Evolutionary conservation across 2,113 vertebrate species (phyloP).

Genomic region (Grallaria varia): DNA sequence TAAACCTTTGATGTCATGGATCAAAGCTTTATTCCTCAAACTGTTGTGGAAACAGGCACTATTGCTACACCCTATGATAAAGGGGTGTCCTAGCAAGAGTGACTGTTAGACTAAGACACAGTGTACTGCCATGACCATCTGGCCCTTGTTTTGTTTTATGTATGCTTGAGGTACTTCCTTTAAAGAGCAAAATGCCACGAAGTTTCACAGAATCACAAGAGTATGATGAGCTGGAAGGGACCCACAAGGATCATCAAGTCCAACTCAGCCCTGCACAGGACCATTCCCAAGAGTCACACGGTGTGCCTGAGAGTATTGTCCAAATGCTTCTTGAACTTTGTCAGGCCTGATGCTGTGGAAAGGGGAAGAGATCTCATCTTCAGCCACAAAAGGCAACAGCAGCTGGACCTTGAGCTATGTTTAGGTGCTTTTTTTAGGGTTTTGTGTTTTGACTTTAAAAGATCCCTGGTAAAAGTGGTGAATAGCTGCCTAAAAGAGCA

Average conservation of each 20-base stretch:
- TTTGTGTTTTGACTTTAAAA: background rate
- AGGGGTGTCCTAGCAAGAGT: background rate
- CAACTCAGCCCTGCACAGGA: background rate
- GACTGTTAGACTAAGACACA: background rate
- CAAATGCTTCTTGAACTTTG: background rate
- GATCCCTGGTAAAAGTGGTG: background rate
- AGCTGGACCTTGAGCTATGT: background rate
- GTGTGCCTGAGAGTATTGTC: background rate
- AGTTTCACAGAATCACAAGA: background rate
- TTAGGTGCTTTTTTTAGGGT: background rate
- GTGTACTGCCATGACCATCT: background rate
- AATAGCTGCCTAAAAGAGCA: background rate
- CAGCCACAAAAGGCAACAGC: background rate
- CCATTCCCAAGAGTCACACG: background rate
- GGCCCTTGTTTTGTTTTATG: background rate
- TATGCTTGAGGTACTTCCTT: background rate
- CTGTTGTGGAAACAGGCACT: background rate
- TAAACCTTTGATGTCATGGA: background rate
- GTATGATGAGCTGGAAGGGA: background rate
- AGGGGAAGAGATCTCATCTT: background rate
- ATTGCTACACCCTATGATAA: background rate
- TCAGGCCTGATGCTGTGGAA: background rate
- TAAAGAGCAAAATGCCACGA: background rate
- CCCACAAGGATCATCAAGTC: background rate
- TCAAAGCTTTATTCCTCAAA: background rate